phyloP scores from a whole-genome alignment of 2,113 vertebrate species.

The Macquaria ambigua region DNA sequence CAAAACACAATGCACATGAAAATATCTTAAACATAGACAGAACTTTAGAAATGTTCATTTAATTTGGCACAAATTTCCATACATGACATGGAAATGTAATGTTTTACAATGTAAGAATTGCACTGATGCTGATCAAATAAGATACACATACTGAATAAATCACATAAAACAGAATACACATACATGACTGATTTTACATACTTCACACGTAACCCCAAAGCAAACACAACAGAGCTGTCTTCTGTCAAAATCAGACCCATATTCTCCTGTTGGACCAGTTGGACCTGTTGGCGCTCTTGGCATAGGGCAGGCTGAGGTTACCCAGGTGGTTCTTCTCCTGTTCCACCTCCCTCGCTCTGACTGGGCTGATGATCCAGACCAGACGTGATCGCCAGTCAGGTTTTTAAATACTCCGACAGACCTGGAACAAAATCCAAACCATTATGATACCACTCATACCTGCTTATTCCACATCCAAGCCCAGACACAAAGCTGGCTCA shows the following conservation, averaged over 20 bases:
- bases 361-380: slow-evolving; percentile 69
- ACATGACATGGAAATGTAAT: background rate
- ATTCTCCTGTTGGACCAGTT: slow-evolving; percentile 16
- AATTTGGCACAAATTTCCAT: background rate
- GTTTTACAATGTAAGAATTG: background rate
- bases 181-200: slow-evolving; percentile 23
- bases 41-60: background rate
- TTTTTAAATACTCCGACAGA: slow-evolving; percentile 73
- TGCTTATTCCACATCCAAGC: slow-evolving; percentile 42
- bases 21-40: background rate
- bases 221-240: slow-evolving; percentile 23
- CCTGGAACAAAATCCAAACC: slow-evolving; percentile 52
- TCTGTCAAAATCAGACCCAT: slow-evolving; percentile 11
- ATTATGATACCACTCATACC: slow-evolving; percentile 65
- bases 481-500: slow-evolving; percentile 48
- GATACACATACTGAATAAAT: background rate
- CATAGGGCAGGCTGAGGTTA: slow-evolving; percentile 59
- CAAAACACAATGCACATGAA: background rate
- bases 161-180: background rate
- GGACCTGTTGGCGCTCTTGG: slow-evolving; percentile 56
- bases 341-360: slow-evolving; percentile 70
- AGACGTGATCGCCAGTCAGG: slow-evolving; percentile 65
- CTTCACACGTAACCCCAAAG: background rate
- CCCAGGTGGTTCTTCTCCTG: slow-evolving; percentile 79
- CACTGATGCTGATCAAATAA: background rate